Evolutionary conservation across 2,797 vertebrate genomes (phyloP), one percentile per base, ranked within the genome.

Genomic region (Cynodonichthys magdalenae): DNA sequence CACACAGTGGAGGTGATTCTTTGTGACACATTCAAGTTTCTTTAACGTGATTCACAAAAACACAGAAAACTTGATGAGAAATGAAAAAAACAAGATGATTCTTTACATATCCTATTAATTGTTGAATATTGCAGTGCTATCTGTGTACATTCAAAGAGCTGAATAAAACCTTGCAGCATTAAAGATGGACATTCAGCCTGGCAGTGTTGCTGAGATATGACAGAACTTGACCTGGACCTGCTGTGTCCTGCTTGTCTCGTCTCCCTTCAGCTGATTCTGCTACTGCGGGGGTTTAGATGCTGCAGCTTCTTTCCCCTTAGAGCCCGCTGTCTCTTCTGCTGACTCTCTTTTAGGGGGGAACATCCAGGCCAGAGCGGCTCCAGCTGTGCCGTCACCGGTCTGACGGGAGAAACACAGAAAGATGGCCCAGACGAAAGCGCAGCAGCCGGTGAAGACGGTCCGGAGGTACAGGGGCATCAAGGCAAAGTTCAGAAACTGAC

Each of bases 381-480:
- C 73, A 4, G 90, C 84, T 0, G 95, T 95, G 28, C 95, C 94
- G 2, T 95, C 95, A 0, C 94, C 94, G 0, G 87, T 93, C 79
- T 96, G 94, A 2, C 93, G 94, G 0, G 95, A 97, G 82, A 95
- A 97, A 86, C 96, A 97, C 15, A 97, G 90, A 90, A 96, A 98
- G 42, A 91, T 88, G 59, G 95, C 94, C 97, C 96, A 98, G 74
- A 95, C 45, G 81, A 97, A 97, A 44, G 93, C 93, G 60, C 94
- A 95, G 77, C 95, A 94, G 60, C 96, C 96, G 0, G 91, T 94
- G 83, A 95, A 97, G 34, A 91, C 90, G 19, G 96, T 96, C 71
- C 95, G 88, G 83, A 96, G 62, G 47, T 94, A 92, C 65, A 94
- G 85, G 0, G 96, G 96, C 70, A 97, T 87, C 63, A 98, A 71